phyloP scores from a whole-genome alignment of 2,888 invertebrate genomes.

The Stenolophus ochropezus region DNA sequence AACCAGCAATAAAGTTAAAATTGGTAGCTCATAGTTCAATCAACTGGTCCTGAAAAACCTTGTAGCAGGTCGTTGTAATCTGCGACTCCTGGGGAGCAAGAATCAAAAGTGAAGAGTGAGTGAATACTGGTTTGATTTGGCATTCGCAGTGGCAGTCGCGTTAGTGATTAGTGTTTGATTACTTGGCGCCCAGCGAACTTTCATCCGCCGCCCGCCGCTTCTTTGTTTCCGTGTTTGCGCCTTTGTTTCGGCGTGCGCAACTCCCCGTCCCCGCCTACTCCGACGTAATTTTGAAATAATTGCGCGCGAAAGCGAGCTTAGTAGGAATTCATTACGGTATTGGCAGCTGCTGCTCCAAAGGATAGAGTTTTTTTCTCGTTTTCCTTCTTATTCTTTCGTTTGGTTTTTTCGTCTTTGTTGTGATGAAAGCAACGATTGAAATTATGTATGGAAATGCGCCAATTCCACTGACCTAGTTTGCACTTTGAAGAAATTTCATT shows the following conservation, averaged over 20 bases:
- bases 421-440: conserved; percentile 45
- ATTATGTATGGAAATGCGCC: conserved; percentile 42
- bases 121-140: not conserved
- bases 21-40: not conserved
- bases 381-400: conserved; percentile 41
- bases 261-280: conserved; percentile 29
- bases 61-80: not conserved
- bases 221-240: conserved; percentile 40
- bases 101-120: conserved; percentile 12
- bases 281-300: conserved; percentile 47
- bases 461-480: conserved; percentile 32
- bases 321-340: conserved; percentile 48
- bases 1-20: too few species aligned
- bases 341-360: conserved; percentile 43
- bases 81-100: not conserved
- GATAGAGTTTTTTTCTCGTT: conserved; percentile 41
- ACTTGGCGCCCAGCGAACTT: conserved; percentile 2
- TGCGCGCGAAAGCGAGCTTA: conserved; percentile 44
- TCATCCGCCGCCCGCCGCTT: conserved; percentile 16
- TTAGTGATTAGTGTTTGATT: conserved; percentile 43
- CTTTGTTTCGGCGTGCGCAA: conserved; percentile 39
- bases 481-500: conserved; percentile 42
- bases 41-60: not conserved
- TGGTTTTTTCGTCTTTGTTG: conserved; percentile 43
- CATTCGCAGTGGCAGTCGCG: not conserved